Base-by-base conservation (phyloP, 2,888 invertebrate genomes). In the Pemphredon lugubris region DNA sequence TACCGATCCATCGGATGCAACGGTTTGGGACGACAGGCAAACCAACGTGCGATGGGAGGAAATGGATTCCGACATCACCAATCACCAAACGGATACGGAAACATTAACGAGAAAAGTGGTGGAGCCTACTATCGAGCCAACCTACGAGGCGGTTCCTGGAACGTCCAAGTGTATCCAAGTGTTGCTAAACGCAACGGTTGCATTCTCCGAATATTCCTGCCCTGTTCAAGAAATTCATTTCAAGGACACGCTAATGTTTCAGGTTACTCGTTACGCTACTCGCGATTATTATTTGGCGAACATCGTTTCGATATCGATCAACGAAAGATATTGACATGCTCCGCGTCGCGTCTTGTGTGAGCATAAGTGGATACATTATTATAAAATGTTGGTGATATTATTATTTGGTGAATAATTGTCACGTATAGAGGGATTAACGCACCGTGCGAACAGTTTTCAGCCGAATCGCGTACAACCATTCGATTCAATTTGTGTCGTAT, bases 161-260 rank as follows among this genome's bases (percentile, higher is more conserved):
- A 84, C 86, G 0, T 40, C 20, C 0, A 86, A 83, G 57, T 71
- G 84, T 3, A 90, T 93, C 65, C 84, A 91, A 11, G 81, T 93
- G 2, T 83, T 92, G 3, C 89, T 93, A 71, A 91, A 91, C 2
- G 92, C 91, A 1, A 85, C 87, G 13, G 92, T 92, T 0, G 92
- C 92, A 77, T 93, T 92, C 74, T 90, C 92, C 0, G 90, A 90
- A 77, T 93, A 92, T 74, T 69, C 73, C 0, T 92, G 91, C 72
- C 81, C 87, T 1, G 83, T 91, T n/a, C 75, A 86, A 2, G 90
- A 91, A 45, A 90, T 91, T 16, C 48, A 81, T 47, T 90, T 93
- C 66, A 87, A 87, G 2, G 92, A 93, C 73, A 93, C 93, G 0
- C 91, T 92, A 73, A 91, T 93, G 82, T 93, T 90, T 60, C 90